Evolutionary conservation across 2,113 vertebrate species (phyloP), one percentile per base, ranked within the genome.

Genomic region (Pygoscelis adeliae): DNA sequence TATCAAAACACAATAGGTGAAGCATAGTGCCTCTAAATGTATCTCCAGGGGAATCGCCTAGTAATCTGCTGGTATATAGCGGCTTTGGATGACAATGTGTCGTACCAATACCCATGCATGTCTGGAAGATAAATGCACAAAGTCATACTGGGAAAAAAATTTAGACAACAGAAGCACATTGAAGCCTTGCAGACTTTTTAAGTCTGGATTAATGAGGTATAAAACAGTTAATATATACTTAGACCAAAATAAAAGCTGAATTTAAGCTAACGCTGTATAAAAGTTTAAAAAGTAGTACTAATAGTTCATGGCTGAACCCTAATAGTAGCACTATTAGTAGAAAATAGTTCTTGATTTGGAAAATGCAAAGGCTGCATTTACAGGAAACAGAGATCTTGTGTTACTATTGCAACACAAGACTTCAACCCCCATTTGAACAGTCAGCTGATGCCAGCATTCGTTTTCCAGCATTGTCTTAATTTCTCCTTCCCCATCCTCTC

Each of bases 381-480:
- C 49, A 92, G 92, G 78, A 97, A 96, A 72, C 42, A 5, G 16
- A 87, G 83, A 53, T 30, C 90, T 91, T 59, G 52, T 80, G 85
- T 63, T 62, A 44, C 34, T 87, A 16, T 95, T 89, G 94, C 94
- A 95, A 96, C 95, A 91, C 44, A 70, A 82, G 89, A 85, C 83
- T 77, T 38, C 78, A 91, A 66, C 53, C 13, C 40, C 50, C 72
- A 38, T 78, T 34, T 44, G 34, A 83, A 69, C 5, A 56, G 93
- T 97, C 97, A 97, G 85, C 90, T 94, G 96, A 95, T 36, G 44
- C 56, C 49, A 88, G 62, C 85, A 86, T n/a, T 47, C 74, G 91
- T 88, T 91, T 96, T 88, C 94, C 90, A 96, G n/a, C 14, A 2
- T 1, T 30, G 53, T 27, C 62, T 91, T 81, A 32, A 83, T 53